Conservation (phyloP, 2,797 vertebrate genomes). For the Babyrousa celebensis region DNA sequence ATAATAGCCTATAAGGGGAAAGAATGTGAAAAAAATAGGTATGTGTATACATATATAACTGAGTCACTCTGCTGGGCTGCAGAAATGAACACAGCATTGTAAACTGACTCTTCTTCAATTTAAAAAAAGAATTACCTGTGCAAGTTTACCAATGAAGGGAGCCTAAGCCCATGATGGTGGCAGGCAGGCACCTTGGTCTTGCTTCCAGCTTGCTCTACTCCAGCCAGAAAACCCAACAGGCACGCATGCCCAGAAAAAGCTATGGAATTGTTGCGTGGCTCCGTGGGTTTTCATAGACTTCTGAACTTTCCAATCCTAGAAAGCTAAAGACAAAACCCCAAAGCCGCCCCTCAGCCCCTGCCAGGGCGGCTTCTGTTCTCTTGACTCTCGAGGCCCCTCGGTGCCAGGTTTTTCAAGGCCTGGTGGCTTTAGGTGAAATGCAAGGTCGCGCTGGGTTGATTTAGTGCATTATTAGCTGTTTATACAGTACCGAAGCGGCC, state of each 20-base stretch:
- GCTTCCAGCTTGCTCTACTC: background rate
- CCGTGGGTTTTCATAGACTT: background rate
- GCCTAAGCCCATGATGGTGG: too few relatives aligned
- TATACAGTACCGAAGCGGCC: constrained; percentile 79
- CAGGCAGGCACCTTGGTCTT: background rate
- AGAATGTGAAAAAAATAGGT: too few relatives aligned
- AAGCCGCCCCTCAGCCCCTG: background rate
- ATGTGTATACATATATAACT: too few relatives aligned
- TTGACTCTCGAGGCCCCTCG: background rate
- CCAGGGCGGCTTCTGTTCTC: background rate
- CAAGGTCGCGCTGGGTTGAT: constrained; percentile 76
- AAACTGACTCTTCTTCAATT: too few relatives aligned
- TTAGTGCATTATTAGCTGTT: constrained; percentile 85
- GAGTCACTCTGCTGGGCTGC: too few relatives aligned
- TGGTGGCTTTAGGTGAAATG: background rate
- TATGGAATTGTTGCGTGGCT: background rate
- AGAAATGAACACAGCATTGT: too few relatives aligned
- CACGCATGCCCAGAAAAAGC: fast-evolving
- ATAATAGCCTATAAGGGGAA: too few relatives aligned
- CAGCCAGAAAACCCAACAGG: background rate
- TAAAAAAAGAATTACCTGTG: background rate
- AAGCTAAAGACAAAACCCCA: background rate
- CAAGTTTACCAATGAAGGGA: background rate
- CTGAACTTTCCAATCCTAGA: background rate
- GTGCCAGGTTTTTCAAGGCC: background rate